Conservation (phyloP, 2,113 vertebrate species). For the Ammodytes dubius region DNA sequence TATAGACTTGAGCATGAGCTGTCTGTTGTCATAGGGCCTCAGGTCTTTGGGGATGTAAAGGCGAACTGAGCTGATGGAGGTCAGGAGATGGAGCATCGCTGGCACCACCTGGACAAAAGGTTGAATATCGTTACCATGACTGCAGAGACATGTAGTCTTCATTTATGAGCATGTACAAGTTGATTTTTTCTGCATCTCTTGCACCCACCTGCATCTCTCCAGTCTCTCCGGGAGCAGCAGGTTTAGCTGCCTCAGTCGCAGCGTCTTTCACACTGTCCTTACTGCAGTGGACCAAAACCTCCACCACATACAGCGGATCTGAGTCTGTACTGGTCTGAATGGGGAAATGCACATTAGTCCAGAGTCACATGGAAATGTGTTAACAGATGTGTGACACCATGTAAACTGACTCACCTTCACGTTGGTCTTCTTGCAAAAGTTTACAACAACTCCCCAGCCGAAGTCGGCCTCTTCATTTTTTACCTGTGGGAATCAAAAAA, state of each 20-base stretch:
- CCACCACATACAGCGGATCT: conserved; percentile 93
- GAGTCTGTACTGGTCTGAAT: conserved; percentile 79
- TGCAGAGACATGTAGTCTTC: not conserved
- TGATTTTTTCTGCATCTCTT: not conserved
- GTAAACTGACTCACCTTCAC: conserved; percentile 88
- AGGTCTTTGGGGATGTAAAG: conserved; percentile 97
- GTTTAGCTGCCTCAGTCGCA: conserved; percentile 92
- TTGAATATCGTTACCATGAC: not conserved
- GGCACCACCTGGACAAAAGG: conserved; percentile 91
- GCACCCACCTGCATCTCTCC: conserved; percentile 95
- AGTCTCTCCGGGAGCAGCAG: conserved; percentile 89
- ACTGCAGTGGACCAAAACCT: conserved; percentile 94
- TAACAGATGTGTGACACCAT: not conserved
- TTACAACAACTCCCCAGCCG: conserved; percentile 98
- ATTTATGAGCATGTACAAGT: not conserved
- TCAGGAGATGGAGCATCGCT: conserved; percentile 93
- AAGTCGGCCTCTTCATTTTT: conserved; percentile 94
- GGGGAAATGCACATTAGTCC: not conserved
- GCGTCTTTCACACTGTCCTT: conserved; percentile 95
- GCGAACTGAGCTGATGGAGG: conserved; percentile 95
- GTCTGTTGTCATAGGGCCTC: conserved; percentile 93
- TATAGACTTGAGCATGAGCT: conserved; percentile 96
- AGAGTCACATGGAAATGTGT: not conserved
- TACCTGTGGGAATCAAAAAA: conserved; percentile 82
- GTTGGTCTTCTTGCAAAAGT: conserved; percentile 96